Conservation (phyloP, 2,888 invertebrate genomes). For the Emmelina monodactyla region DNA sequence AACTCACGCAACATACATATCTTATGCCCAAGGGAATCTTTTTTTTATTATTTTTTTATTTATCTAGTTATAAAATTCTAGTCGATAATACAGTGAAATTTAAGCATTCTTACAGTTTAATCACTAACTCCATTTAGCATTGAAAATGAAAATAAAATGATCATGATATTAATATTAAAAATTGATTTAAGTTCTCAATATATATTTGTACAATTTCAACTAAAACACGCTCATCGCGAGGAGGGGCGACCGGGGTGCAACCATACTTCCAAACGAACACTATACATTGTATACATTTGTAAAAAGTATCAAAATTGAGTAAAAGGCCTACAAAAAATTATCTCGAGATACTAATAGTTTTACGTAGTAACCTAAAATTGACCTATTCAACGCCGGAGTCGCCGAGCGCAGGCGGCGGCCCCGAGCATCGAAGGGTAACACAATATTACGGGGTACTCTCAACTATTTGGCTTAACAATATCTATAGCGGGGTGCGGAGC, state of each 20-base stretch:
- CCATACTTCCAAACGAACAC: constrained; percentile 61
- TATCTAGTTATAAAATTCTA: constrained; percentile 56
- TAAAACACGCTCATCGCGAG: constrained; percentile 48
- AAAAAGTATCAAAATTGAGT: constrained; percentile 68
- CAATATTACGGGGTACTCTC: constrained; percentile 36
- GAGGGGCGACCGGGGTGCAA: constrained; percentile 42
- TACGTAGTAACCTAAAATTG: constrained; percentile 62
- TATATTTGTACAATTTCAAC: constrained; percentile 57
- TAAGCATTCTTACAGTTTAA: constrained; percentile 59
- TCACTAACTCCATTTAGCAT: constrained; percentile 59
- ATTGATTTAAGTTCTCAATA: constrained; percentile 53
- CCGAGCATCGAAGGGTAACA: constrained; percentile 40
- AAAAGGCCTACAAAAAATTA: constrained; percentile 66
- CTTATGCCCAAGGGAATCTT: constrained; percentile 40
- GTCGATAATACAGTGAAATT: constrained; percentile 58
- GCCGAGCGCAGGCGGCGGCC: constrained; percentile 27
- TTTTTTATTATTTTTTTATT: constrained; percentile 31
- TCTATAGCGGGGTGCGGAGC: constrained; percentile 22
- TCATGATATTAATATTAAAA: constrained; percentile 55
- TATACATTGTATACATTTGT: constrained; percentile 67
- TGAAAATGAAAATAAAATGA: constrained; percentile 55
- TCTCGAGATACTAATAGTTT: constrained; percentile 65
- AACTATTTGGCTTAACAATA: constrained; percentile 63
- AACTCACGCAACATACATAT: constrained; percentile 55
- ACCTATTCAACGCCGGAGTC: constrained; percentile 44